Base-by-base conservation (phyloP, 2,888 invertebrate genomes). In the Nemotelus pantherinus region DNA sequence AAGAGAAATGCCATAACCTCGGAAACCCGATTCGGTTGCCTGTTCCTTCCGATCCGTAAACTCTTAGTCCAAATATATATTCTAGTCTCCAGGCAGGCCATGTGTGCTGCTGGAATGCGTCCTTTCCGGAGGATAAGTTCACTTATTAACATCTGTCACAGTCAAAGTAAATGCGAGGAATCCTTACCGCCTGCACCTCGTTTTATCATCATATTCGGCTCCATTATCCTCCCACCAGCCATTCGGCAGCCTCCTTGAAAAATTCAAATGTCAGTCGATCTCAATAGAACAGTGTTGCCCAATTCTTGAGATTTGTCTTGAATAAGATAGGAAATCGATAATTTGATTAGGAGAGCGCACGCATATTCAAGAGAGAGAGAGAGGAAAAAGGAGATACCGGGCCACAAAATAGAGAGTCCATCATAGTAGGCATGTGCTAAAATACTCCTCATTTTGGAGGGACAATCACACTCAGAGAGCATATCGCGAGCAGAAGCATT, bases 121-220 rank as follows among this genome's bases (percentile, higher is more conserved):
- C 72, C 58, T 72, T 72, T 57, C 45, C 47, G 47, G 58, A 60
- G 47, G 60, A 72, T 58, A 72, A 60, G 47, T 72, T 72, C 60
- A 60, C 72, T 72, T 72, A 72, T 58, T 72, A 57, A 58, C 72
- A 72, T 72, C 72, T 72, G 72, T 39, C 72, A 60, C 72, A 60
- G 68, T 25, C 7, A 68, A 68, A 39, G 68, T 53, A 68, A 53
- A 68, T 68, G 68, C 48, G 44, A 50, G 39, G 39, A 50, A 9
- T 10, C n/a, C 68, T 53, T 4, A 58, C 39, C 7, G 6, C 53
- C 45, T 44, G 45, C 53, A n/a, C 25, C 58, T 25, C 41, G 63
- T 39, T 39, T 5, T 6, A 68, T n/a, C 65, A 39, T 53, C 68
- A 68, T 68, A 25, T 6, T 39, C 68, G 57, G 55, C 10, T n/a